phyloP scores from a whole-genome alignment of 2,888 invertebrate species.

The Drosophila monieri region DNA sequence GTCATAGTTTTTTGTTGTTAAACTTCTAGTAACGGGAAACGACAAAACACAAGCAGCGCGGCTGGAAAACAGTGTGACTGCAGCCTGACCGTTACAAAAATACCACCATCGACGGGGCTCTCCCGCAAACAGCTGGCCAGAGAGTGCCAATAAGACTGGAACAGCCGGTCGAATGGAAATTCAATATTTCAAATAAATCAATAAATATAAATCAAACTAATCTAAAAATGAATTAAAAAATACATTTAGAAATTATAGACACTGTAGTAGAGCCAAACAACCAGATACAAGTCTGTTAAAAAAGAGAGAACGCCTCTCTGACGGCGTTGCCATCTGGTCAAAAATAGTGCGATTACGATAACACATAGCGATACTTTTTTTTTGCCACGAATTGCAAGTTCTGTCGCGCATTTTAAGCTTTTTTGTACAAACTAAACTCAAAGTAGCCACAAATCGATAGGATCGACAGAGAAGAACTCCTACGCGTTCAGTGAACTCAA shows the following conservation, averaged over 20 bases:
- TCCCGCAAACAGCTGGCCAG: not conserved
- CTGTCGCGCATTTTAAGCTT: constrained; percentile 3
- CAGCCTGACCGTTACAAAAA: not conserved
- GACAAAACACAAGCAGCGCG: constrained; percentile 10
- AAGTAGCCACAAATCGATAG: not conserved
- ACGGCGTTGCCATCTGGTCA: not conserved
- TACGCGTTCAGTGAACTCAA: not conserved
- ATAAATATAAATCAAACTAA: not conserved
- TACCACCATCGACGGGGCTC: not conserved
- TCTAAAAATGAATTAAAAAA: not conserved
- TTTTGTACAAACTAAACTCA: not conserved
- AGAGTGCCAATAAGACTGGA: not conserved
- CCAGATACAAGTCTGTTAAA: not conserved
- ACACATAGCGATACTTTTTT: constrained; percentile 3
- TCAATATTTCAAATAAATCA: not conserved
- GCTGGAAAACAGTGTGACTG: constrained; percentile 1
- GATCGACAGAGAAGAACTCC: not conserved
- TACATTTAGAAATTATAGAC: not conserved
- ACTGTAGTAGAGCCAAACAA: no score
- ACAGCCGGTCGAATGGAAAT: not conserved
- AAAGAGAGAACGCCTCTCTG: not conserved
- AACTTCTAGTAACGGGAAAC: constrained; percentile 5
- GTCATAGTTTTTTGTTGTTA: constrained; percentile 21
- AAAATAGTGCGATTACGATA: constrained; percentile 4
- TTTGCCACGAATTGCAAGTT: constrained; percentile 21